Conservation (phyloP, 2,888 invertebrate species). For the Acrocera orbiculus region DNA sequence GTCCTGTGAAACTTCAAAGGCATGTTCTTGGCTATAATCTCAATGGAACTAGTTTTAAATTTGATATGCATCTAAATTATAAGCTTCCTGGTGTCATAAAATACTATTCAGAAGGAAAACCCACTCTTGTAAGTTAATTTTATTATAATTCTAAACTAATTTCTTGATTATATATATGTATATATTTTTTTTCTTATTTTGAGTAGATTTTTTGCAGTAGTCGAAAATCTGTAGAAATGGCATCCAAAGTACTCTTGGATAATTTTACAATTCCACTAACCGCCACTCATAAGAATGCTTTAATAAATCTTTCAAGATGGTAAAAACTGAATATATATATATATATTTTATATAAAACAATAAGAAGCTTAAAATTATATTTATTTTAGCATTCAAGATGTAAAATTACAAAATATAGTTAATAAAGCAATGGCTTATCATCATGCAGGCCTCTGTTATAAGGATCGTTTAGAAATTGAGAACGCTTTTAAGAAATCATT, state of each 20-base stretch:
- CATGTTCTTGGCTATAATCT: slow-evolving; percentile 51
- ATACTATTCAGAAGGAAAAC: slow-evolving; percentile 53
- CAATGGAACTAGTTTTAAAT: slow-evolving; percentile 46
- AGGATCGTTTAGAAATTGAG: slow-evolving; percentile 48
- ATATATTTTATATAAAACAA: neutral
- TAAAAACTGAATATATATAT: slow-evolving; percentile 15
- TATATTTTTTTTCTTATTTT: slow-evolving; percentile 5
- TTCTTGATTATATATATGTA: slow-evolving; percentile 3
- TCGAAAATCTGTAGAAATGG: slow-evolving; percentile 52
- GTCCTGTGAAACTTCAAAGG: slow-evolving; percentile 56
- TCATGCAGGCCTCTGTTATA: slow-evolving; percentile 53
- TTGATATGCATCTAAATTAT: slow-evolving; percentile 61
- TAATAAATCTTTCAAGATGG: slow-evolving; percentile 32
- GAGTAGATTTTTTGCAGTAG: slow-evolving; percentile 58
- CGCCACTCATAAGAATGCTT: slow-evolving; percentile 28
- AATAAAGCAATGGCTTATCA: slow-evolving; percentile 54
- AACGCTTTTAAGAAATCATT: slow-evolving; percentile 44
- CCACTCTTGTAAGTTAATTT: slow-evolving; percentile 40
- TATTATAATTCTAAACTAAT: neutral
- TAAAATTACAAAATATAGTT: slow-evolving; percentile 33
- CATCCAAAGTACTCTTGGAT: slow-evolving; percentile 38
- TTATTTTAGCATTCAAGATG: slow-evolving; percentile 17
- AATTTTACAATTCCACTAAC: slow-evolving; percentile 6
- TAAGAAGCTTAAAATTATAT: neutral
- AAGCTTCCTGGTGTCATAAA: slow-evolving; percentile 49